Base-by-base conservation (phyloP, 2,113 vertebrate genomes). In the Bostrychus sinensis region DNA sequence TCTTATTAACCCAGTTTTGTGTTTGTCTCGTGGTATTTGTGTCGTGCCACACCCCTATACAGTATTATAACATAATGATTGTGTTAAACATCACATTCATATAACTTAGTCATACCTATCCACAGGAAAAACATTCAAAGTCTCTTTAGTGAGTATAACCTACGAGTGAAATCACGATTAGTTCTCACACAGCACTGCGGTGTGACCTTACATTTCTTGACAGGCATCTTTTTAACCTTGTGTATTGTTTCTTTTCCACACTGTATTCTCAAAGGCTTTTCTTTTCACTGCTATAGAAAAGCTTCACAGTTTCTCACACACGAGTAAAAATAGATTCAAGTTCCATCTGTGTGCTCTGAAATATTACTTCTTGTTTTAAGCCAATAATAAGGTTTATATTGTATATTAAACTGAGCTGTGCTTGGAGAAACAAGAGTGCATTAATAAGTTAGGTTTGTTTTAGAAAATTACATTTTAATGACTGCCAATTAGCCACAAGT, bases 151-250 rank as follows among this genome's bases (percentile, higher is more conserved):
- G n/a, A n/a, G n/a, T n/a, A n/a, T n/a, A n/a, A n/a, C n/a, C n/a
- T n/a, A n/a, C n/a, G 3, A 1, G 8, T 32, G 30, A 32, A 32
- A 32, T 5, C 30, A 32, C 30, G 5, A 32, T 32, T 32, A 32
- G 30, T 32, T 30, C 4, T 30, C 8, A 60, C 59, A 57, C 56
- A 12, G 60, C 53, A 75, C 63, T 80, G 62, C 80, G 82, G 72
- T 60, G 68, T 86, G 77, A 77, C 66, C 77, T 86, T 86, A 72
- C 78, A 73, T 83, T 78, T 69, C 81, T 79, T 76, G 73, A 73
- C 64, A 76, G 54, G 56, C 53, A 64, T 79, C 72, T 57, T 54
- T 37, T 65, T 34, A 71, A 25, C 59, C 55, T 51, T 76, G 45
- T 28, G 41, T 72, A 26, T 56, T 45, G n/a, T 70, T 25, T 53